Base-by-base conservation (phyloP, 2,113 vertebrate species). In the Neolamprologus longior region DNA sequence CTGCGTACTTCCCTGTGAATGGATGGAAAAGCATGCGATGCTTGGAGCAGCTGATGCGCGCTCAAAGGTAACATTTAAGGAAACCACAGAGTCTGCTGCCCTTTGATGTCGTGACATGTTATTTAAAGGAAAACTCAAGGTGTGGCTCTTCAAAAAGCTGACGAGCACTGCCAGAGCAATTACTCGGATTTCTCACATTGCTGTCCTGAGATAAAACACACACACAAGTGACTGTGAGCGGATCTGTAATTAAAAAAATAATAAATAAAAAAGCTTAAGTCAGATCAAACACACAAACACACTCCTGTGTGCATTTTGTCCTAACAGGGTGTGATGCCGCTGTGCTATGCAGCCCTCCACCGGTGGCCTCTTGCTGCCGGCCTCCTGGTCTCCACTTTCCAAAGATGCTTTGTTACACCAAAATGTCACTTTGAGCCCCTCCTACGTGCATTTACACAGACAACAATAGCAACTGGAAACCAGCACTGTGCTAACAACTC, bases 381-480 rank as follows among this genome's bases (percentile, higher is more conserved):
- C 63, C 58, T 86, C 84, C 82, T 40, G 71, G 17, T 84, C 83
- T 91, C 84, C 37, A 33, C 83, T 93, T 89, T 92, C 86, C 88
- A 92, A 86, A 89, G 84, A 90, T 87, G 92, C 93, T 93, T 94
- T 95, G 92, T 93, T 94, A 93, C 88, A 84, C 35, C 86, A 89
- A 94, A 91, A 92, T 92, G 95, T 94, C 89, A 85, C 42, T 83
- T n/a, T 45, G 79, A 89, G 92, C 92, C 76, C 87, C 94, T 91
- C 93, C 94, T 91, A 92, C 90, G 33, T 28, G 83, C 88, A 85
- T 93, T 94, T 86, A 90, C 93, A 89, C 90, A 90, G 85, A 87
- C 93, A 93, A 95, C 94, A 95, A 93, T 89, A 83, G 93, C 21
- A 90, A 88, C 86, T 91, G 91, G 90, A 95, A 93, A 93, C 87